Percentiles rank a stretch among this genome's conserved stretches.
phyloP scores from a whole-genome alignment of 2,797 vertebrate genomes.

The Enteromius thamalakanensis region DNA sequence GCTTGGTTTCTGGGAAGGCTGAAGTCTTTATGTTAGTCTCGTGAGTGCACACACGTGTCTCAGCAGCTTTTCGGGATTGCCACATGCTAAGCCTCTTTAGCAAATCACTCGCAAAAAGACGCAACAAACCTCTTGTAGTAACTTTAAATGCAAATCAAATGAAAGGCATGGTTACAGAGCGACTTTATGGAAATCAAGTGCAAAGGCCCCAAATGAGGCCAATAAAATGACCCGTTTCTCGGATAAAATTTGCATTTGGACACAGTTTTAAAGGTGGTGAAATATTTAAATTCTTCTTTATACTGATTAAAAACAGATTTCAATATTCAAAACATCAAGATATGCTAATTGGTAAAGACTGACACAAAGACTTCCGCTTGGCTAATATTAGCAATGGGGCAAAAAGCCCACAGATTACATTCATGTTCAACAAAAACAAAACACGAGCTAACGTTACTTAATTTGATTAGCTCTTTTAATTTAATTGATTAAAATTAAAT shows the following conservation, averaged over 20 bases:
- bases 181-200: conserved; percentile 2
- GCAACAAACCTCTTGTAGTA: neutral
- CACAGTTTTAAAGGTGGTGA: neutral
- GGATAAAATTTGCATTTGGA: no score
- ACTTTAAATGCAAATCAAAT: neutral
- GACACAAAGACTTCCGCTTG: conserved; percentile 22
- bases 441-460: neutral
- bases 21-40: conserved; percentile 8
- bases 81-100: conserved; percentile 10
- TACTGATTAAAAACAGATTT: neutral
- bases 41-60: conserved; percentile 17
- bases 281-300: neutral
- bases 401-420: neutral
- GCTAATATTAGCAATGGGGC: neutral
- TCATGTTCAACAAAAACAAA: neutral
- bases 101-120: conserved; percentile 20
- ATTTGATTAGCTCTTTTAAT: neutral
- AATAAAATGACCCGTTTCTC: neutral
- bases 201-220: neutral
- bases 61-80: conserved; percentile 6
- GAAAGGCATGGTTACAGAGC: neutral
- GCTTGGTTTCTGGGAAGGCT: conserved; percentile 17
- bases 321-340: neutral
- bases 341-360: neutral
- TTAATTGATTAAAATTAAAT: neutral